These are phyloP conservation scores for Ornithoptera priamus DNA, from an alignment of 2,888 invertebrate genomes.

Conservation along the genomic window DNA sequence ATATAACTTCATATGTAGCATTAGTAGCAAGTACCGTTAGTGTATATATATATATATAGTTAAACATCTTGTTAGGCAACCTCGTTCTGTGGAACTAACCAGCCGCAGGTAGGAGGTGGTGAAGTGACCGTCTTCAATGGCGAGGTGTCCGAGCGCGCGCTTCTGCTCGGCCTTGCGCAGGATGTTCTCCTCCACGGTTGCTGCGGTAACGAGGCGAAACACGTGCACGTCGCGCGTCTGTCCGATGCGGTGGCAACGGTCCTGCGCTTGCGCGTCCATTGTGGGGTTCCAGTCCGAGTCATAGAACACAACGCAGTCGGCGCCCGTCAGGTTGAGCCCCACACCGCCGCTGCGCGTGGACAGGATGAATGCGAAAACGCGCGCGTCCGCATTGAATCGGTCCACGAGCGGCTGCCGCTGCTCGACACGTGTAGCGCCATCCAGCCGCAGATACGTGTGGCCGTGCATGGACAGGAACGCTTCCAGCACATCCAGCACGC, in stretches of 20 bases:
- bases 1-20: too few species aligned
- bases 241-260: constrained; percentile 98
- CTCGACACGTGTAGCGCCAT: constrained; percentile 97
- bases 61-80: neutral
- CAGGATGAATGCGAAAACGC: constrained; percentile 98
- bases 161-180: constrained; percentile 99
- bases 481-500: constrained; percentile 98
- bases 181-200: constrained; percentile 99
- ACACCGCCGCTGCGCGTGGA: constrained; percentile 99
- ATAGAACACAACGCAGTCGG: constrained; percentile 99
- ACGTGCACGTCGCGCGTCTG: constrained; percentile 99
- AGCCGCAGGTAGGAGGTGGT: constrained; percentile 97
- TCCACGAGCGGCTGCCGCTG: constrained; percentile 95
- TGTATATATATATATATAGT: neutral
- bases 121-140: constrained; percentile 99
- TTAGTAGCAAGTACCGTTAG: too few species aligned
- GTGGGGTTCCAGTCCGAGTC: constrained; percentile 99
- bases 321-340: constrained; percentile 98
- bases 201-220: constrained; percentile 97
- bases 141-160: constrained; percentile 95
- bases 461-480: constrained; percentile 98
- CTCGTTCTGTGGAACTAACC: constrained; percentile 27
- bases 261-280: constrained; percentile 97
- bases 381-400: constrained; percentile 95
- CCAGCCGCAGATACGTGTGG: constrained; percentile 96